Percentiles rank a stretch among this genome's conserved stretches.
phyloP scores from a whole-genome alignment of 2,888 invertebrate species.

The Dolomedes plantarius region DNA sequence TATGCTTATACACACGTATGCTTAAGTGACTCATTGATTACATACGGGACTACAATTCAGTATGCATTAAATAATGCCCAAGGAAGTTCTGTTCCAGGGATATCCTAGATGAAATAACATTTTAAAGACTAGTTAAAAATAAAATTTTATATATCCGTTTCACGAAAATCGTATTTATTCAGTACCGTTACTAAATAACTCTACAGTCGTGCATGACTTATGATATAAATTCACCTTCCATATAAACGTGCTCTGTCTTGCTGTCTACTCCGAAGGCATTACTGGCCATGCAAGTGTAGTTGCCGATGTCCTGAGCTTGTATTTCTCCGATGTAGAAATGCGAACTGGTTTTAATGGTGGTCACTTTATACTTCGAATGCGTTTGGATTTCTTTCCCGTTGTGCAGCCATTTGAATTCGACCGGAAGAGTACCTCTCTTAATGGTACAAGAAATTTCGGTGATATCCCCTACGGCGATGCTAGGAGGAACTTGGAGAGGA shows the following conservation, averaged over 20 bases:
- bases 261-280: conserved; percentile 42
- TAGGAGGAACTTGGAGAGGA: conserved; percentile 45
- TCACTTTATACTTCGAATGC: conserved; percentile 34
- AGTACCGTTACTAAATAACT: too few species aligned
- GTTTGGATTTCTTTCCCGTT: conserved; percentile 27
- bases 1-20: too few species aligned
- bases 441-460: conserved; percentile 48
- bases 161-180: too few species aligned
- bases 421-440: conserved; percentile 49
- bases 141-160: too few species aligned
- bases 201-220: too few species aligned
- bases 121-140: too few species aligned
- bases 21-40: too few species aligned
- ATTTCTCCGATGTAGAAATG: conserved; percentile 39
- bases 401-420: conserved; percentile 44
- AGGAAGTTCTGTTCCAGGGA: too few species aligned
- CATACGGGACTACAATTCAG: too few species aligned
- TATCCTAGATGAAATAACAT: too few species aligned
- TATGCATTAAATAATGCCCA: too few species aligned
- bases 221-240: conserved; percentile 68
- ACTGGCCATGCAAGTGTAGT: conserved; percentile 56
- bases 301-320: conserved; percentile 44
- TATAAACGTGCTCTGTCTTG: conserved; percentile 30
- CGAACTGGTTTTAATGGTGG: conserved; percentile 37
- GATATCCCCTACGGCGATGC: conserved; percentile 42